These are phyloP conservation scores for Catocala fraxini DNA, from an alignment of 2,888 invertebrate genomes.

Conservation along the genomic window DNA sequence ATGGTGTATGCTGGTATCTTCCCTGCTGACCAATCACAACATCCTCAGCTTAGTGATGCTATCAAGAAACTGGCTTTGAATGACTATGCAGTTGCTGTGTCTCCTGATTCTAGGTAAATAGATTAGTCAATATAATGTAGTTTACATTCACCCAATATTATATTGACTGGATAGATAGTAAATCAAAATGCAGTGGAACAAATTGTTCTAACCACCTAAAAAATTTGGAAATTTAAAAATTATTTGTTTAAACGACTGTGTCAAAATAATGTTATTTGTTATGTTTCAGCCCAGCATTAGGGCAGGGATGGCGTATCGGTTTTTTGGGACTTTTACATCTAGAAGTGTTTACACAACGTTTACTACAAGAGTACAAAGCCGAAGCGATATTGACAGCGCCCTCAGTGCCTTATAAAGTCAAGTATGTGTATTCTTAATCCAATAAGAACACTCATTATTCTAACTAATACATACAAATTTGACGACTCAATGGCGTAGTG, in stretches of 20 bases:
- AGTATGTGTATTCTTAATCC: constrained; percentile 59
- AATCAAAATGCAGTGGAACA: no score
- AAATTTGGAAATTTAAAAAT: no score
- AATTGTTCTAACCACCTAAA: no score
- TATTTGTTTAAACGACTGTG: no score
- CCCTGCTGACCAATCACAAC: constrained; percentile 96
- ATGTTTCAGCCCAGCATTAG: constrained; percentile 91
- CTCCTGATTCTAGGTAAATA: constrained; percentile 92
- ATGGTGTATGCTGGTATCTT: constrained; percentile 90
- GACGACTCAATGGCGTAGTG: no score
- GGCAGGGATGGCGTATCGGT: constrained; percentile 96
- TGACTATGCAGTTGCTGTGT: constrained; percentile 96
- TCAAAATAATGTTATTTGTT: no score
- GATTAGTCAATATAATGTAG: no score
- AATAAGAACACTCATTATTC: no score
- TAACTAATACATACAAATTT: no score
- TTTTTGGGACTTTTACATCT: constrained; percentile 95
- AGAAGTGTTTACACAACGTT: constrained; percentile 95
- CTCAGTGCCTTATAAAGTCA: constrained; percentile 93
- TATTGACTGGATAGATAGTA: no score
- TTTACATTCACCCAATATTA: no score
- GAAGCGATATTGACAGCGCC: constrained; percentile 95
- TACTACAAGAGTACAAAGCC: constrained; percentile 94
- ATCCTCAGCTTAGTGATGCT: constrained; percentile 91
- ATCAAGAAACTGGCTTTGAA: constrained; percentile 97